Conservation (phyloP, 2,888 invertebrate genomes). For the Scaeva pyrastri region DNA sequence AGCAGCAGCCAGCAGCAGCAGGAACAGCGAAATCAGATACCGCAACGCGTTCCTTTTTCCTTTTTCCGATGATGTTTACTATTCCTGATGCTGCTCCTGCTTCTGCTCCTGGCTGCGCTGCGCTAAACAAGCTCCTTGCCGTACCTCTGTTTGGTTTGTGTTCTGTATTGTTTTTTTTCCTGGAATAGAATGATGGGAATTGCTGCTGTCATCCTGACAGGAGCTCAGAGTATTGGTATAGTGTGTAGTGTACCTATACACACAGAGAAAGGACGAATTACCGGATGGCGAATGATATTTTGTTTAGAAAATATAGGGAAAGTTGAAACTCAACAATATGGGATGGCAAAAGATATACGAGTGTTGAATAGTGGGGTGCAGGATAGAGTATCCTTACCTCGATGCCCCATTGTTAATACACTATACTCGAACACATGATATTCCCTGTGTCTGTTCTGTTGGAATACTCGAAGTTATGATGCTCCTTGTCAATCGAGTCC, state of each 20-base stretch:
- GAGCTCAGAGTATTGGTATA: too few relatives aligned
- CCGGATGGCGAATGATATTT: constrained; percentile 71
- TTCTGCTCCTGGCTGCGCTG: constrained; percentile 36
- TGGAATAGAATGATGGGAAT: constrained; percentile 34
- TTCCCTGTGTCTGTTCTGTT: not conserved
- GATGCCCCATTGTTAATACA: constrained; percentile 5
- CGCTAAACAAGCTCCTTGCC: constrained; percentile 59
- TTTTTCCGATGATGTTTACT: not conserved
- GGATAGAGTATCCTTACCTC: not conserved
- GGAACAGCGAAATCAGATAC: constrained; percentile 65
- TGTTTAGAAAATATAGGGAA: constrained; percentile 59
- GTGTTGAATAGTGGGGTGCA: constrained; percentile 49
- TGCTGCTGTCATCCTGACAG: constrained; percentile 61
- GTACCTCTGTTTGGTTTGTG: constrained; percentile 19
- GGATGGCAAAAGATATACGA: constrained; percentile 52
- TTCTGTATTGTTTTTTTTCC: too few relatives aligned
- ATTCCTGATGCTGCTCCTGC: constrained; percentile 3
- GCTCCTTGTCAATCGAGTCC: constrained; percentile 50
- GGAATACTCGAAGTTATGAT: constrained; percentile 25
- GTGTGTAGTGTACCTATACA: constrained; percentile 53
- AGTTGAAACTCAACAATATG: constrained; percentile 50
- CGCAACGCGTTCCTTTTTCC: constrained; percentile 41
- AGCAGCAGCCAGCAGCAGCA: too few relatives aligned
- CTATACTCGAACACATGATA: constrained; percentile 64
- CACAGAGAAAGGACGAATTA: constrained; percentile 63